Conservation (phyloP, 2,797 vertebrate species). For the Syngnathus acus region DNA sequence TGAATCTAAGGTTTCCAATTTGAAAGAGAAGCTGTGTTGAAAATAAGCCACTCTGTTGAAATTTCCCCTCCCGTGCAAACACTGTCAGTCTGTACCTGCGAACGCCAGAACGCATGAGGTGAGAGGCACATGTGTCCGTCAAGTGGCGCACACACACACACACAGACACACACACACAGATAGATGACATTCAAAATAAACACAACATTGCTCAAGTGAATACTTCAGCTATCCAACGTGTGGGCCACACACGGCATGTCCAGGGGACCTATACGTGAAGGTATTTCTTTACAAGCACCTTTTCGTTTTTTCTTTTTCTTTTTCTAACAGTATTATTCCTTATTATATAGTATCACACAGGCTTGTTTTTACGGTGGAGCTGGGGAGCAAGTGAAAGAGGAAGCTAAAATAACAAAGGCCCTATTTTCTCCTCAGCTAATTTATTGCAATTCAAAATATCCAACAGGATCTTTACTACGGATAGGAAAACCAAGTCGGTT, state of each 20-base stretch:
- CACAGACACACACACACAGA: neutral
- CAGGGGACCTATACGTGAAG: conserved; percentile 29
- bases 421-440: conserved; percentile 48
- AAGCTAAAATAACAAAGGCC: conserved; percentile 62
- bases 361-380: conserved; percentile 54
- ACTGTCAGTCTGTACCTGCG: neutral
- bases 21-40: neutral
- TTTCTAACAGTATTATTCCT: conserved; percentile 53
- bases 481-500: conserved; percentile 45
- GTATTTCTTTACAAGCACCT: conserved; percentile 43
- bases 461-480: conserved; percentile 37
- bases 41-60: neutral
- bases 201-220: neutral
- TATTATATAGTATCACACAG: conserved; percentile 57
- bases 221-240: conserved; percentile 16
- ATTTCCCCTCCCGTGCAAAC: neutral
- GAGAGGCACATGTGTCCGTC: conserved; percentile 2
- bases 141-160: neutral
- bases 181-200: conserved; percentile 27
- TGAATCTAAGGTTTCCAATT: neutral
- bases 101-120: neutral
- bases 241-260: conserved; percentile 15
- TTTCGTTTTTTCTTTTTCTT: conserved; percentile 19
- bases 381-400: conserved; percentile 56
- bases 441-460: conserved; percentile 57